Percentiles rank a stretch among this genome's conserved stretches.
These are phyloP conservation scores for Ceratosolen solmsi DNA, from an alignment of 1,140 invertebrate genomes.

Conservation along the genomic window DNA sequence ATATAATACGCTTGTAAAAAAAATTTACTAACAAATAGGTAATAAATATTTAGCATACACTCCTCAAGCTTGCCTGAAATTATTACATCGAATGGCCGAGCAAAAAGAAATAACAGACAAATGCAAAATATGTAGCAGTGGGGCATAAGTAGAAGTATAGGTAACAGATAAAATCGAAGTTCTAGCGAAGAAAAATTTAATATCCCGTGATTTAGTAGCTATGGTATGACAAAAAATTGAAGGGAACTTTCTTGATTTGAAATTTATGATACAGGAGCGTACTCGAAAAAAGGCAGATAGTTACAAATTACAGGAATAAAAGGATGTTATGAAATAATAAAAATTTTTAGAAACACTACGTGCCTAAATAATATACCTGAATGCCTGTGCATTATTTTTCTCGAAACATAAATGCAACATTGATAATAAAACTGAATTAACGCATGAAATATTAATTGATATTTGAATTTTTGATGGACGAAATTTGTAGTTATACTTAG, in stretches of 20 bases:
- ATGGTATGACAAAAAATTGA: too few relatives aligned
- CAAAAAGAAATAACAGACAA: background rate
- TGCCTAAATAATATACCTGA: conserved; percentile 46
- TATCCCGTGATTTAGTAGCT: too few relatives aligned
- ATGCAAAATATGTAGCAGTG: background rate
- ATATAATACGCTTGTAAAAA: background rate
- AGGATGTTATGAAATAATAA: background rate
- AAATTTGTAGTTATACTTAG: background rate
- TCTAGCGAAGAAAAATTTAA: background rate
- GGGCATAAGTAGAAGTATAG: background rate
- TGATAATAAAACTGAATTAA: background rate
- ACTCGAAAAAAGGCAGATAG: conserved; percentile 10
- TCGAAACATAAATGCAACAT: background rate
- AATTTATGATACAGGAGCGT: background rate
- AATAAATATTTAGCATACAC: too few relatives aligned
- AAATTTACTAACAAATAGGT: background rate
- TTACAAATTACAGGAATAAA: background rate
- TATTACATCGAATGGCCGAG: background rate
- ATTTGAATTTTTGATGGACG: background rate
- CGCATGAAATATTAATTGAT: background rate
- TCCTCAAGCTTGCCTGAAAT: background rate
- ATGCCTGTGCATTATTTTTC: conserved; percentile 35
- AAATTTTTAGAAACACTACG: conserved; percentile 37
- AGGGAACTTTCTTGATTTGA: background rate
- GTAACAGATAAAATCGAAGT: background rate